Evolutionary conservation across 2,113 vertebrate genomes (phyloP).

Genomic region (Gavialis gangeticus): DNA sequence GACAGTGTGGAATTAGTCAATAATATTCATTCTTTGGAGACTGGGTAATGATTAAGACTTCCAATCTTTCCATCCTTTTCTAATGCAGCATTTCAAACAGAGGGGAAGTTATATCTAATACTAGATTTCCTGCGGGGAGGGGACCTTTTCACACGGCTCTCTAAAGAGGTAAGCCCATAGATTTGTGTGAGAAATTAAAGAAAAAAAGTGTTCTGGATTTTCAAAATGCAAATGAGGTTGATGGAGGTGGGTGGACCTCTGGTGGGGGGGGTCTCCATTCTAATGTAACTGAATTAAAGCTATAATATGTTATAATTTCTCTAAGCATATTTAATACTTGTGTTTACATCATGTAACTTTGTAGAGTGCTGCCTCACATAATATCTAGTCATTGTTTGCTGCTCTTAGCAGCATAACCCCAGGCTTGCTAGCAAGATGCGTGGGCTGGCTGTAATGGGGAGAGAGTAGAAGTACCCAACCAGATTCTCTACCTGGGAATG

Average conservation of each 20-base stretch:
- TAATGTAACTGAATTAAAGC: background rate
- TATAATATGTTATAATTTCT: background rate
- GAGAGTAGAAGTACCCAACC: background rate
- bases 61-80: conserved; percentile 42
- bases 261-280: background rate
- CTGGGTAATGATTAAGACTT: background rate
- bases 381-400: background rate
- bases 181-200: background rate
- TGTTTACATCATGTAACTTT: background rate
- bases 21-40: background rate
- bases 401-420: background rate
- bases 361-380: background rate
- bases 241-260: background rate
- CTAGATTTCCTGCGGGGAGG: conserved; percentile 96
- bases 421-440: background rate
- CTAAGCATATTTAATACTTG: background rate
- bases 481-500: background rate
- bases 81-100: conserved; percentile 94
- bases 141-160: conserved; percentile 96
- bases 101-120: conserved; percentile 97
- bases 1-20: background rate
- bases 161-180: conserved; percentile 89
- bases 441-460: background rate
- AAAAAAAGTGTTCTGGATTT: background rate
- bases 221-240: background rate